A percentile compares a stretch with the other conserved stretches of the same genome.
Evolutionary conservation across 92 coral and sea anemone species (phyloP).

Genomic region (Porites divaricata): DNA sequence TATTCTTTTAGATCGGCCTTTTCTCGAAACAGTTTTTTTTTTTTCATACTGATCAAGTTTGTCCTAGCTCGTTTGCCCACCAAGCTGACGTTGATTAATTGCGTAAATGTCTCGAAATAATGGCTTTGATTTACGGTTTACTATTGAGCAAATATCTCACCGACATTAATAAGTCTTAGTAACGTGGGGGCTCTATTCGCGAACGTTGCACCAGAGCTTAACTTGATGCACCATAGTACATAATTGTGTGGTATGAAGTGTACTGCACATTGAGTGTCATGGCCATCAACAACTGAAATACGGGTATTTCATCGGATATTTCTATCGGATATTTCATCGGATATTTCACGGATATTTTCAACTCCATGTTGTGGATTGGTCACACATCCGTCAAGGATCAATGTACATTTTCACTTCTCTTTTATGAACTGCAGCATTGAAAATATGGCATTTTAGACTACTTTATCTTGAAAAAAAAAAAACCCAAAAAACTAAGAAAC

Average conservation of each 20-base stretch:
- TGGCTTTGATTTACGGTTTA: not conserved
- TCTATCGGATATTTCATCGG: no score
- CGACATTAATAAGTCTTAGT: not conserved
- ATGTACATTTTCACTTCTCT: not conserved
- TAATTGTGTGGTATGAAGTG: no score
- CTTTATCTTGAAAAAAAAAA: no score
- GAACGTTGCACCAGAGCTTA: no score
- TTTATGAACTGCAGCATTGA: not conserved
- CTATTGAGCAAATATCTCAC: not conserved
- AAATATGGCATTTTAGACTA: no score
- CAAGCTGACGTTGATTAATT: not conserved
- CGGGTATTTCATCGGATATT: no score
- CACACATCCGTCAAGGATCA: not conserved
- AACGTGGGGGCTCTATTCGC: no score
- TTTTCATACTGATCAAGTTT: not conserved
- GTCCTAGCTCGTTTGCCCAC: not conserved
- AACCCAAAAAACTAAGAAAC: not conserved
- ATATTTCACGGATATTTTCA: no score
- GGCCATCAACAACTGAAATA: no score
- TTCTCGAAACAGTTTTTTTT: not conserved
- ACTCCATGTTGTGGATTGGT: no score
- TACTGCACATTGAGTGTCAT: no score
- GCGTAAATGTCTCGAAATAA: not conserved
- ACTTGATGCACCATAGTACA: no score
- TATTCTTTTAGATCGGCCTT: not conserved